Conservation (phyloP, 2,113 vertebrate genomes). For the Alaudala cheleensis region DNA sequence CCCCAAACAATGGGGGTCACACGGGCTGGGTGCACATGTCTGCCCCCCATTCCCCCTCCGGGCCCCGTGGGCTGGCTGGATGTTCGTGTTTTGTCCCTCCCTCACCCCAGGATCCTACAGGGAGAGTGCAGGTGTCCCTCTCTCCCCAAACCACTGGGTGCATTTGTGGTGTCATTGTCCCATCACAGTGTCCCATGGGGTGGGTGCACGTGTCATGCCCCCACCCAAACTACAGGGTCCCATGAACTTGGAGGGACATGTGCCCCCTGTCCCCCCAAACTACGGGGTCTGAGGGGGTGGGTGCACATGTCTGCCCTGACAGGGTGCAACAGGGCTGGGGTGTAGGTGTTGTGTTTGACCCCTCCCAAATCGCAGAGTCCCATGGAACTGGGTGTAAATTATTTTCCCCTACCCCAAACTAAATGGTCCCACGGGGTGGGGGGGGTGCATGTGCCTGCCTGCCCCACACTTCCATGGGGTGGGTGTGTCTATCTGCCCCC, state of each 20-base stretch:
- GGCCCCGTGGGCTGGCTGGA: too few relatives aligned
- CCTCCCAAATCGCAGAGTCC: not conserved
- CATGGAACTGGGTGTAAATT: not conserved
- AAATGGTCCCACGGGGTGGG: not conserved
- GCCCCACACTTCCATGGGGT: not conserved
- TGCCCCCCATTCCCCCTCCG: not conserved
- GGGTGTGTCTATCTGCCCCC: not conserved
- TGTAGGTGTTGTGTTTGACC: not conserved
- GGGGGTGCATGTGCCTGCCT: not conserved
- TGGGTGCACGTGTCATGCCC: too few relatives aligned
- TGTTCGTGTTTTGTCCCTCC: not conserved
- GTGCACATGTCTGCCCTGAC: not conserved
- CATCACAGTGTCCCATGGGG: not conserved
- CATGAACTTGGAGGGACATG: not conserved
- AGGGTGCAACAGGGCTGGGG: not conserved
- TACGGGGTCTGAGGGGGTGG: too few relatives aligned
- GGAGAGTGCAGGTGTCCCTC: not conserved
- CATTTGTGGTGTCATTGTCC: not conserved
- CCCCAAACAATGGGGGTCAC: too few relatives aligned
- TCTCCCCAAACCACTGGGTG: not conserved
- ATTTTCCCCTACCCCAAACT: not conserved
- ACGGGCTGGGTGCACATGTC: not conserved
- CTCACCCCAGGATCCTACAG: not conserved
- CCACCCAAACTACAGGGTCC: not conserved
- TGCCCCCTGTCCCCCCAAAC: not conserved